A percentile compares a stretch with the other conserved stretches of the same genome.
phyloP scores from a whole-genome alignment of 30 jellyfish, hydroid and myxozoan genomes.

The Hydractinia echinata region DNA sequence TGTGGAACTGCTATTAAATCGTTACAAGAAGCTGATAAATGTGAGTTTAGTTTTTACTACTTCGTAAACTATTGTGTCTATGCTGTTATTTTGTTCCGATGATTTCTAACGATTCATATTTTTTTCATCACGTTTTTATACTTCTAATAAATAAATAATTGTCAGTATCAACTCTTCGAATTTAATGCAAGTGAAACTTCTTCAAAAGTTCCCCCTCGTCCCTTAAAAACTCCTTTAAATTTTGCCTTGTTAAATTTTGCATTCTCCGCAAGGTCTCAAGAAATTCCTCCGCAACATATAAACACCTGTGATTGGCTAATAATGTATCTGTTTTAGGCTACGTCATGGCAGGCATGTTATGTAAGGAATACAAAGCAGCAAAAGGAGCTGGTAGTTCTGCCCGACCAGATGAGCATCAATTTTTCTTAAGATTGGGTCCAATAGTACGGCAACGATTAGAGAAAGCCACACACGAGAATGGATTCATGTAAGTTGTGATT shows the following conservation, averaged over 20 bases:
- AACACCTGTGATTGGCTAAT: background rate
- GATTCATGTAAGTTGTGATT: constrained; percentile 64
- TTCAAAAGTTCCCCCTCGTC: background rate
- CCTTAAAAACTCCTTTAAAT: no score
- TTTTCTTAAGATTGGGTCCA: constrained; percentile 88
- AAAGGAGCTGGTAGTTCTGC: constrained; percentile 98
- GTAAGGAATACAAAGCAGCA: constrained; percentile 83
- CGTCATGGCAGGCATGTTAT: constrained; percentile 63
- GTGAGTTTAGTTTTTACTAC: constrained; percentile 19
- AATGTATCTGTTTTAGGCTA: constrained; percentile 47
- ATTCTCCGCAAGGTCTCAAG: no score
- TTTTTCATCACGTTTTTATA: background rate
- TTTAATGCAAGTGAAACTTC: background rate
- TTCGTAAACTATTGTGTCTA: background rate
- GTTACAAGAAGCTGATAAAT: constrained; percentile 87
- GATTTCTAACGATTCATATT: no score
- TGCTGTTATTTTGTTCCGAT: background rate
- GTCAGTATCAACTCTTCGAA: no score
- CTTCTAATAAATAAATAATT: no score
- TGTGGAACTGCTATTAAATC: constrained; percentile 94
- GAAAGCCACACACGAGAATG: constrained; percentile 79
- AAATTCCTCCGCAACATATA: no score
- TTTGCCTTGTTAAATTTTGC: no score
- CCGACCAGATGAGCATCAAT: constrained; percentile 94
- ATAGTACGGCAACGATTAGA: constrained; percentile 71